phyloP scores from a whole-genome alignment of 23 tunicate species.

The Styela clava region DNA sequence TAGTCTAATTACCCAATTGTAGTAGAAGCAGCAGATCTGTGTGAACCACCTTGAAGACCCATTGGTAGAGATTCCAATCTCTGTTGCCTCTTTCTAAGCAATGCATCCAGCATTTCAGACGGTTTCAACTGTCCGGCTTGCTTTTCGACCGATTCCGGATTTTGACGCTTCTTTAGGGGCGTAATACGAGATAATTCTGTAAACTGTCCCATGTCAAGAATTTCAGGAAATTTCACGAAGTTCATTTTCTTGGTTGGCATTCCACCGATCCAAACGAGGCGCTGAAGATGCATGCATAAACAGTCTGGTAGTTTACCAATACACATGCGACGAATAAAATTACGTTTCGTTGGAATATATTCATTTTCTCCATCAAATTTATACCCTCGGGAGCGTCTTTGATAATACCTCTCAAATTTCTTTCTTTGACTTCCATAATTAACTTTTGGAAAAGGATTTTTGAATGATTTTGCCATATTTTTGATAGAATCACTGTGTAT shows the following conservation, averaged over 20 bases:
- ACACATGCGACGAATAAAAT: background rate
- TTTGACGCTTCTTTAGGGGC: background rate
- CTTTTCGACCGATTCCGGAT: background rate
- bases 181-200: background rate
- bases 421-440: background rate
- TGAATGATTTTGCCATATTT: background rate
- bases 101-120: background rate
- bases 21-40: too few species aligned
- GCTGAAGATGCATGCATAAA: slow-evolving; percentile 74
- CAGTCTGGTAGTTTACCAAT: slow-evolving; percentile 56
- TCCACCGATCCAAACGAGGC: slow-evolving; percentile 70
- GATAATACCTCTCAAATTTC: background rate
- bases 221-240: slow-evolving; percentile 15
- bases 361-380: background rate
- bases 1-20: too few species aligned
- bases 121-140: background rate
- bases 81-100: background rate
- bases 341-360: slow-evolving; percentile 24
- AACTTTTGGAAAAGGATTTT: background rate
- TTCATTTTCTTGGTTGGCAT: slow-evolving; percentile 40
- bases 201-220: slow-evolving; percentile 7
- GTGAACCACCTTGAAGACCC: background rate
- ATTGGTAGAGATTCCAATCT: background rate
- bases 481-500: too few species aligned
- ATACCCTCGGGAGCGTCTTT: background rate